Percentiles rank a stretch among this genome's conserved stretches.
phyloP scores from a whole-genome alignment of 2,797 vertebrate species.

The Schizopygopsis malacanthus region DNA sequence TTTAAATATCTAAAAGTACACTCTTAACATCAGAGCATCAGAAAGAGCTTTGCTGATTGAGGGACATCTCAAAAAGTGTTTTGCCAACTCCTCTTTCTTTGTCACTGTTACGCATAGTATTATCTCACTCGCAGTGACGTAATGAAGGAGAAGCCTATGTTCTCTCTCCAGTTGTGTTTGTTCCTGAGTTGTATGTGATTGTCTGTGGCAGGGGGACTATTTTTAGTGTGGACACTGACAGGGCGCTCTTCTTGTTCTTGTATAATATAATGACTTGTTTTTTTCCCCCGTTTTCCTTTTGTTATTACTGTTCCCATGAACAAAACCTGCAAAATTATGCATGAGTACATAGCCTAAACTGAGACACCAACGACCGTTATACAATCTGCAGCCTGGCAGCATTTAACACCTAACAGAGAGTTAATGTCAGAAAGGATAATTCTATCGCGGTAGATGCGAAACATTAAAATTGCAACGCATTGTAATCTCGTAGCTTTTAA shows the following conservation, averaged over 20 bases:
- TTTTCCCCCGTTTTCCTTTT: background rate
- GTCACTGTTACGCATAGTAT: slow-evolving; percentile 4
- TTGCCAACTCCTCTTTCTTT: slow-evolving; percentile 43
- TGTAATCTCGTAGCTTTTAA: background rate
- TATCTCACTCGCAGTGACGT: background rate
- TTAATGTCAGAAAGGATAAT: background rate
- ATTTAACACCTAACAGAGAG: background rate
- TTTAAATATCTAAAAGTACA: no score
- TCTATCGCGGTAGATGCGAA: background rate
- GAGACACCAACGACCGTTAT: background rate
- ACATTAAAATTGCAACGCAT: background rate
- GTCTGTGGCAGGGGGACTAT: slow-evolving; percentile 44
- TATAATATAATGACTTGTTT: slow-evolving; percentile 49
- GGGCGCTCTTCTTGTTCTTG: slow-evolving; percentile 14
- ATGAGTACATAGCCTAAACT: slow-evolving; percentile 22
- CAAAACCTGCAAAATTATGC: slow-evolving; percentile 23
- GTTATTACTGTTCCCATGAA: slow-evolving; percentile 14
- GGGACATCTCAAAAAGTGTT: slow-evolving; percentile 26
- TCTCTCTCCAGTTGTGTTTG: slow-evolving; percentile 40
- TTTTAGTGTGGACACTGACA: slow-evolving; percentile 38
- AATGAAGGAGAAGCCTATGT: slow-evolving; percentile 4
- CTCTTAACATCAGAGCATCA: no score
- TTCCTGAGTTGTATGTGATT: slow-evolving; percentile 35
- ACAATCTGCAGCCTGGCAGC: background rate
- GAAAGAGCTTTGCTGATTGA: background rate